A percentile compares a stretch with the other conserved stretches of the same genome.
Evolutionary conservation across 2,797 vertebrate genomes (phyloP).

Genomic region (Enteromius unitaeniatus): DNA sequence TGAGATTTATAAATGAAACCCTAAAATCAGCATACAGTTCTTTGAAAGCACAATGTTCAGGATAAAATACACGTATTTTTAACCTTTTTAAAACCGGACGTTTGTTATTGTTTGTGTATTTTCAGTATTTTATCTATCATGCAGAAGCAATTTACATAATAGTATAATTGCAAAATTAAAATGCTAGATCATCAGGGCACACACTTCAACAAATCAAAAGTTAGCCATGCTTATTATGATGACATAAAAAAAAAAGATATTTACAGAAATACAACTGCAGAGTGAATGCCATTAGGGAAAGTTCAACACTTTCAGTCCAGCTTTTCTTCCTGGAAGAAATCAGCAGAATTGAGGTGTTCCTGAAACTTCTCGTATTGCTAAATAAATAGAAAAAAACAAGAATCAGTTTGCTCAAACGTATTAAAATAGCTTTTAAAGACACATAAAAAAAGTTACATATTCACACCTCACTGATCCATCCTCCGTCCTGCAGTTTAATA

Average conservation of each 20-base stretch:
- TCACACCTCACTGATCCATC: conserved; percentile 82
- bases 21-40: neutral
- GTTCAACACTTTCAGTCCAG: conserved; percentile 70
- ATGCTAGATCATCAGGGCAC: neutral
- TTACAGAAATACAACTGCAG: conserved; percentile 6
- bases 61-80: neutral
- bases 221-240: conserved; percentile 23
- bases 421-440: neutral
- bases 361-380: conserved; percentile 80
- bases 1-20: neutral
- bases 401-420: neutral
- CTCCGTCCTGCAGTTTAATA: conserved; percentile 67
- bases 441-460: conserved; percentile 12
- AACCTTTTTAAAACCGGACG: neutral
- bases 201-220: neutral
- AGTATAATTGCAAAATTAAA: neutral
- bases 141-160: conserved; percentile 14
- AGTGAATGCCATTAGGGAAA: neutral
- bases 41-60: neutral
- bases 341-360: conserved; percentile 76
- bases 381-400: conserved; percentile 47
- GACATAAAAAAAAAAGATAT: conserved; percentile 1
- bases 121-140: conserved; percentile 1
- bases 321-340: conserved; percentile 85
- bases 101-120: neutral